Base-by-base conservation (phyloP, 2,888 invertebrate species). In the Lissocephala sabroskyi region DNA sequence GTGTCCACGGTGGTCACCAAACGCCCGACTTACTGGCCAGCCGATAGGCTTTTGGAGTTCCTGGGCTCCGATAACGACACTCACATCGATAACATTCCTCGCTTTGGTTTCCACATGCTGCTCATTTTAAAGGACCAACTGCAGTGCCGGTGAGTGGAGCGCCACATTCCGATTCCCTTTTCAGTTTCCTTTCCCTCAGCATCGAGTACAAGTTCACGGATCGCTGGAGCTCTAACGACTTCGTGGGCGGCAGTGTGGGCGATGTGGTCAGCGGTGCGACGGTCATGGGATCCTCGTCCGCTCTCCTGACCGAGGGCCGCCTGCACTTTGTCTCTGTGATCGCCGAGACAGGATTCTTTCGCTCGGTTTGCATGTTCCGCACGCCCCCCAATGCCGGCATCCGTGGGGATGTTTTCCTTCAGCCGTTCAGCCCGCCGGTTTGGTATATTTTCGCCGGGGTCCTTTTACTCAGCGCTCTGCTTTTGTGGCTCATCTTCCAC, bases 341-440 rank as follows among this genome's bases (percentile, higher is more conserved):
- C 2, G 56, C 73, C 19, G 66, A 74, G 35, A 58, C 71, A 11
- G 74, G 71, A 0, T 65, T 54, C 18, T 81, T 83, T 42, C 81
- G 80, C 4, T 83, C 86, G 13, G 79, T 85, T 19, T 88, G 89
- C 54, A 74, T 90, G 28, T 89, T 90, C 78, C 87, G 87, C 9
- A 87, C 87, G 18, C 89, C 89, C 0, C 86, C 86, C 13, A 82
- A 88, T 51, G 66, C 75, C 6, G 88, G 88, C 1, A 86, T 87
- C n/a, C 85, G 88, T 0, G 86, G 85, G 36, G 88, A 88, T 57
- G 86, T 89, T 4, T 89, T 88, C 59, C 81, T 86, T 1, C 79
- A 87, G 36, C 89, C 90, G 0, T 90, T 90, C 59, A 84, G 86
- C 19, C 63, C 67, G 0, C 57, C 79, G 1, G 89, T 89, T 1